Conservation (phyloP, 1,140 invertebrate species). For the Ephestia elutella region DNA sequence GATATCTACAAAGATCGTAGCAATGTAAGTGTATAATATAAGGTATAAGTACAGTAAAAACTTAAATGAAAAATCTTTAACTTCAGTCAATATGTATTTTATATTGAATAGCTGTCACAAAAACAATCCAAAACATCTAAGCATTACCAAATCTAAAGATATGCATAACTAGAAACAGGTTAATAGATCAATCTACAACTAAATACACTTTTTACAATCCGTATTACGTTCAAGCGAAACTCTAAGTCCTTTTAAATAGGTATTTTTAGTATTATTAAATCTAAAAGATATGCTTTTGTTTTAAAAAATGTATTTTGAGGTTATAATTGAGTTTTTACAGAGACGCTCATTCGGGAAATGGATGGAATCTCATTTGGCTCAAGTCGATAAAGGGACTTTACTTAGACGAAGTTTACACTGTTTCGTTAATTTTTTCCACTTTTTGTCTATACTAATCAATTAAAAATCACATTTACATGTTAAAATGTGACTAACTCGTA, state of each 20-base stretch:
- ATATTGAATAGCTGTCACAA: neutral
- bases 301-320: conserved; percentile 29
- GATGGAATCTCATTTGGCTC: too few species aligned
- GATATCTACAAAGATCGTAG: too few species aligned
- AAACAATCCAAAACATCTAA: conserved; percentile 26
- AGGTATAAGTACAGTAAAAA: neutral
- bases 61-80: too few species aligned
- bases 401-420: too few species aligned
- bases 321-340: neutral
- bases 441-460: too few species aligned
- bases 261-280: conserved; percentile 24
- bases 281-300: conserved; percentile 37
- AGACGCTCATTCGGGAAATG: too few species aligned
- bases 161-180: conserved; percentile 70
- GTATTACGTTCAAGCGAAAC: conserved; percentile 61
- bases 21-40: too few species aligned
- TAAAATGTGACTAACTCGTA: too few species aligned
- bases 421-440: too few species aligned
- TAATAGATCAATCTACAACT: conserved; percentile 68
- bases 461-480: too few species aligned
- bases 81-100: neutral
- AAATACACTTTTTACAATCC: conserved; percentile 72
- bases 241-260: conserved; percentile 61
- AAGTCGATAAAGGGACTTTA: too few species aligned
- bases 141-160: conserved; percentile 67